Evolutionary conservation across 2,113 vertebrate genomes (phyloP), one percentile per base, ranked within the genome.

Genomic region (Spermophilus dauricus): DNA sequence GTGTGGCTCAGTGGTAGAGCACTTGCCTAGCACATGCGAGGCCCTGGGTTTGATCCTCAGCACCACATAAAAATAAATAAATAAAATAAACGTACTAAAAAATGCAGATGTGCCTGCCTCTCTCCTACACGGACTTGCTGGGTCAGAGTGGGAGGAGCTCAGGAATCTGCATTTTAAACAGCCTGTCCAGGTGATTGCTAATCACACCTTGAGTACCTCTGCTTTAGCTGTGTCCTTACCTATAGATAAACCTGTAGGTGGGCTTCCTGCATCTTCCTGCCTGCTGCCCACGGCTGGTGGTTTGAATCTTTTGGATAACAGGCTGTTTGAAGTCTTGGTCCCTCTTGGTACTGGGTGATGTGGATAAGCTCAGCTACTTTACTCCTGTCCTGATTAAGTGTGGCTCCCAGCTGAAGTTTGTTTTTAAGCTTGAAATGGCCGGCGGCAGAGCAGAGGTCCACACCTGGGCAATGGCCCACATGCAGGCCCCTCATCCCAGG

Each of bases 131-230:
- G 81, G 67, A 82, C 39, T 13, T 42, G 65, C 70, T 34, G 58
- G 91, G 48, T 93, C 76, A 83, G 75, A 51, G 24, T 85, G 77
- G 92, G 58, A 89, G n/a, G 53, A 45, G 30, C 34, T 24, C 42
- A 48, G 63, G 70, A 63, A 76, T 75, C 84, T 82, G 67, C 86
- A 65, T 65, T 91, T 48, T 91, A 58, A 86, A n/a, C 67, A 63
- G 12, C 32, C 37, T 84, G 86, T 75, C 56, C 51, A 37, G 77
- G 86, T 78, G 75, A 53, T 75, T 94, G 39, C 61, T 82, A 37
- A 53, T 9, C 76, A 76, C 5, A 14, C 26, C 83, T 70, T 51
- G 92, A 89, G 56, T 61, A 48, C 12, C 37, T 7, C 24, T 86
- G 51, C 56, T 76, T 42, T 53, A 42, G 48, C 61, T 95, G 32